Evolutionary conservation across 2,113 vertebrate species (phyloP).

Genomic region (Vulpes lagopus): DNA sequence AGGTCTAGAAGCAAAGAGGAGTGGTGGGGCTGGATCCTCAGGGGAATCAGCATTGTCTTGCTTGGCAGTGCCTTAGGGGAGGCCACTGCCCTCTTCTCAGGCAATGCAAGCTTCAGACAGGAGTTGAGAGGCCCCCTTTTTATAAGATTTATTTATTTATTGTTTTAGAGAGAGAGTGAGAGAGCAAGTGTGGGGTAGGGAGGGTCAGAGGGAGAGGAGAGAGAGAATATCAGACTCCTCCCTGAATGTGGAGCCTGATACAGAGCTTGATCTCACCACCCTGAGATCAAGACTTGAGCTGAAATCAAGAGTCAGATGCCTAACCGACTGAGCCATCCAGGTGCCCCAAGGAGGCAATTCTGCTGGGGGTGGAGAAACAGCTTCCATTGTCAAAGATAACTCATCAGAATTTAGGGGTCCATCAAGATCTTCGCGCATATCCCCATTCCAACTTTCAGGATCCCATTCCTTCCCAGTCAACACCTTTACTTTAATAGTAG

Average conservation of each 20-base stretch:
- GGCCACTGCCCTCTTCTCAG: background rate
- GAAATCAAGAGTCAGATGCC: background rate
- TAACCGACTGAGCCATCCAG: background rate
- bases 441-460: background rate
- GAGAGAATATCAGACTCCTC: background rate
- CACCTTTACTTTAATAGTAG: background rate
- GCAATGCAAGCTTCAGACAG: no score
- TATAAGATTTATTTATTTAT: background rate
- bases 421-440: background rate
- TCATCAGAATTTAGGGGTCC: background rate
- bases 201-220: background rate
- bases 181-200: background rate
- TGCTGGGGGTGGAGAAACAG: background rate
- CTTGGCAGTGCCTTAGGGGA: background rate
- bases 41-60: background rate
- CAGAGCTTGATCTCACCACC: background rate
- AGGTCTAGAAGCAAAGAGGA: background rate
- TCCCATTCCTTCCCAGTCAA: background rate
- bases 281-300: background rate
- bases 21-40: background rate
- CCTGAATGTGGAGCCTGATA: background rate
- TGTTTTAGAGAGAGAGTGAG: background rate
- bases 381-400: background rate
- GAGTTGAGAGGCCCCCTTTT: background rate
- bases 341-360: background rate